A percentile compares a stretch with the other conserved stretches of the same genome.
Evolutionary conservation across 2,888 invertebrate genomes (phyloP).

Genomic region (Xestia ashworthii): DNA sequence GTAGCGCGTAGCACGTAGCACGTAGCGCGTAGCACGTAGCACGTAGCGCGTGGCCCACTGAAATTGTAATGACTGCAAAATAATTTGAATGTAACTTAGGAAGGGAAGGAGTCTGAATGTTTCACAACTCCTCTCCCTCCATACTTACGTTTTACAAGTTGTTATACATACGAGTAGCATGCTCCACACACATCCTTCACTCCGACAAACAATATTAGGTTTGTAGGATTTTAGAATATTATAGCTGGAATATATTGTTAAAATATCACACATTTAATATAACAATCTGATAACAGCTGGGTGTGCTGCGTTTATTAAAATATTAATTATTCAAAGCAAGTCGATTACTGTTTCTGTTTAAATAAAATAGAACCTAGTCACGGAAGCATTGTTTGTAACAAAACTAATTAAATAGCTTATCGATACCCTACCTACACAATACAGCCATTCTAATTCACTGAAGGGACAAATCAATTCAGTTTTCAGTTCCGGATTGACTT

Average conservation of each 20-base stretch:
- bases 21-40: conserved; percentile 12
- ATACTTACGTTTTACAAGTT: background rate
- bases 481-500: background rate
- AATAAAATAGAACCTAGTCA: conserved; percentile 20
- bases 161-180: background rate
- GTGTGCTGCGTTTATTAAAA: conserved; percentile 1
- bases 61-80: background rate
- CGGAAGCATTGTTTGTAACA: conserved; percentile 9
- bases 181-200: background rate
- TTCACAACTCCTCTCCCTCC: too few relatives aligned
- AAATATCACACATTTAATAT: background rate
- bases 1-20: conserved; percentile 23
- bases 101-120: background rate
- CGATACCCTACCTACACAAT: background rate
- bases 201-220: background rate
- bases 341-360: background rate
- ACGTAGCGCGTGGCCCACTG: conserved; percentile 18
- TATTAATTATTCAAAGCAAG: conserved; percentile 30
- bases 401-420: background rate
- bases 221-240: background rate
- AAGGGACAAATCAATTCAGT: background rate
- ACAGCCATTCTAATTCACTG: background rate
- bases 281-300: background rate
- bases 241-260: background rate
- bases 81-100: background rate